A percentile compares a stretch with the other conserved stretches of the same genome.
Conservation (phyloP, 1,140 invertebrate species). For the Ptiloglossa arizonensis region DNA sequence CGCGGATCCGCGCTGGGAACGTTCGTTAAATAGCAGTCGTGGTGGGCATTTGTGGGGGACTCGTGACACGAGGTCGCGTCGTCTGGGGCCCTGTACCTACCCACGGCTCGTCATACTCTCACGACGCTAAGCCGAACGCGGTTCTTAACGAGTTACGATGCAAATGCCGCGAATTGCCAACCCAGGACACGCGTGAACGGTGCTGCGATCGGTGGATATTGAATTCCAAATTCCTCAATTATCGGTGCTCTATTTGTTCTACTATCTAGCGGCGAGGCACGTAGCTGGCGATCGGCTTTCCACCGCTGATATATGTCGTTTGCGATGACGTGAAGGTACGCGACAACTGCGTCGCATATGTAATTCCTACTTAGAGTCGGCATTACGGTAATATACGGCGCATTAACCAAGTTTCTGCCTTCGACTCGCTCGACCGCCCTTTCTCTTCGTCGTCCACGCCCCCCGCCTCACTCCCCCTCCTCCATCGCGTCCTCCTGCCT, state of each 20-base stretch:
- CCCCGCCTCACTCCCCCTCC: not conserved
- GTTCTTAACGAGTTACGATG: conserved; percentile 65
- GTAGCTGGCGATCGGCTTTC: conserved; percentile 69
- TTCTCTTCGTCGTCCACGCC: conserved; percentile 14
- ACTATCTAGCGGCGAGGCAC: conserved; percentile 77
- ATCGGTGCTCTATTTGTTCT: conserved; percentile 78
- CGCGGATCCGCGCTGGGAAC: no score
- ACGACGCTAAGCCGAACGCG: conserved; percentile 61
- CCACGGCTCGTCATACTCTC: conserved; percentile 58
- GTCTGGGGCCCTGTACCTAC: not conserved
- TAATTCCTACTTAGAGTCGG: conserved; percentile 79
- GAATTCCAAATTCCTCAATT: conserved; percentile 77
- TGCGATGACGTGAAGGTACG: conserved; percentile 80
- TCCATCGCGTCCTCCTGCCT: not conserved
- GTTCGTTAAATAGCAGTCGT: no score
- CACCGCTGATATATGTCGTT: conserved; percentile 77
- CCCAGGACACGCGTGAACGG: conserved; percentile 63
- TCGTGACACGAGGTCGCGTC: conserved; percentile 33
- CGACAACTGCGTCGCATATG: conserved; percentile 77
- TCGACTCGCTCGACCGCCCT: conserved; percentile 57
- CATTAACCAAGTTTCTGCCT: conserved; percentile 73
- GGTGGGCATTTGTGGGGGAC: no score
- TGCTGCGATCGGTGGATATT: conserved; percentile 73
- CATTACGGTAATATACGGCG: conserved; percentile 78
- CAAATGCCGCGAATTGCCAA: conserved; percentile 64